Evolutionary conservation across 2,797 vertebrate genomes (phyloP).

Genomic region (Micropoecilia bifurca): DNA sequence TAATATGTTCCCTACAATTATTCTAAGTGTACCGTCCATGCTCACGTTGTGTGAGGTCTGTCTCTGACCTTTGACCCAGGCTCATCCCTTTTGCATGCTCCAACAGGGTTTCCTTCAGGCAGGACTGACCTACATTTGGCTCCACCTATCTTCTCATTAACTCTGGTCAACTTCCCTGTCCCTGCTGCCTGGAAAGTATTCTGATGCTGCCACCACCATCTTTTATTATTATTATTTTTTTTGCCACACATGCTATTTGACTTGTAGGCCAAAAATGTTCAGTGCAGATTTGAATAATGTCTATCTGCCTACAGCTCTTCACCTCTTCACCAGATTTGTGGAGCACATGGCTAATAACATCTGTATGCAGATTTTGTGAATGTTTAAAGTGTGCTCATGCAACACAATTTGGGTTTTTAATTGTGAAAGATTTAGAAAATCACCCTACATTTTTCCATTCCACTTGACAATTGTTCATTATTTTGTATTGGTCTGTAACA

Average conservation of each 20-base stretch:
- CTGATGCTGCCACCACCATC: background rate
- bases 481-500: background rate
- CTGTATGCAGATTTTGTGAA: background rate
- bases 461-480: background rate
- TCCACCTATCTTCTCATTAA: background rate
- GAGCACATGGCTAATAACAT: background rate
- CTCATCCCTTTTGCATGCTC: background rate
- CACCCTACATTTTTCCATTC: background rate
- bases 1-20: background rate
- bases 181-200: background rate
- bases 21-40: background rate
- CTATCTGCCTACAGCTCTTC: background rate
- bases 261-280: background rate
- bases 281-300: background rate
- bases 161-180: background rate
- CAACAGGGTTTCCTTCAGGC: background rate
- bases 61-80: background rate
- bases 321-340: background rate
- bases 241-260: background rate
- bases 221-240: background rate
- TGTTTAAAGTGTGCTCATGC: background rate
- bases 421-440: background rate
- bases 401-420: background rate
- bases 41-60: too few relatives aligned
- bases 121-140: background rate